These are phyloP conservation scores for Morelia viridis DNA, from an alignment of 2,797 vertebrate species.

Conservation along the genomic window DNA sequence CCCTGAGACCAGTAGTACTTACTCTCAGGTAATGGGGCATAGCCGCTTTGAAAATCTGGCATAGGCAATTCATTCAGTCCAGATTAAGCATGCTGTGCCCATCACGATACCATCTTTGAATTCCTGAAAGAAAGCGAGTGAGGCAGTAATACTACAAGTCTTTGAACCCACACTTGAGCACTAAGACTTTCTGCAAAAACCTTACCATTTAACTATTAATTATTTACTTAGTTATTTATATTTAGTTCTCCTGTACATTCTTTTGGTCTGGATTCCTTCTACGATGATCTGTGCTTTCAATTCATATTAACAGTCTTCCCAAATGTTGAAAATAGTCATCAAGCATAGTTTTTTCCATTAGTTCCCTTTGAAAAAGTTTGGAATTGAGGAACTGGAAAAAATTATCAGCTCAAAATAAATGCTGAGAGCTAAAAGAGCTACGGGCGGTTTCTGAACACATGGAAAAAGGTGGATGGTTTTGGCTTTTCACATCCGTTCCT, in stretches of 20 bases:
- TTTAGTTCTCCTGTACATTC: not conserved
- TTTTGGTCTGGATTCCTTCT: not conserved
- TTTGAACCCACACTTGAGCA: not conserved
- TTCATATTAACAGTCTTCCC: constrained; percentile 29
- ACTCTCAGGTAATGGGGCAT: not conserved
- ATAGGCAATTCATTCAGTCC: not conserved
- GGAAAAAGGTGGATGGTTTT: not conserved
- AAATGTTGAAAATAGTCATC: constrained; percentile 51
- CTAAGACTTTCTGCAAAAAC: not conserved
- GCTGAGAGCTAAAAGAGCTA: constrained; percentile 32
- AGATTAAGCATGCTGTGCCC: not conserved
- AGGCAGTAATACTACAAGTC: not conserved
- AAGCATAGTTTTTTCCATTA: constrained; percentile 35
- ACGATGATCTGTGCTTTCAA: not conserved
- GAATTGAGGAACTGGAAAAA: constrained; percentile 8
- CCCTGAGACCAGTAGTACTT: not conserved
- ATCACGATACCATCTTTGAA: not conserved
- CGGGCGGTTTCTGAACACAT: not conserved
- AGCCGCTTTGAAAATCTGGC: not conserved
- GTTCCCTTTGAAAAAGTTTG: constrained; percentile 32
- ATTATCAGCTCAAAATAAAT: constrained; percentile 9
- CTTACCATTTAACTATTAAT: not conserved
- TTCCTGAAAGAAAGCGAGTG: not conserved
- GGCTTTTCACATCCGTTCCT: not conserved
- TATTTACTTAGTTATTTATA: not conserved